phyloP scores from a whole-genome alignment of 2,797 vertebrate species.

The Morelia viridis region DNA sequence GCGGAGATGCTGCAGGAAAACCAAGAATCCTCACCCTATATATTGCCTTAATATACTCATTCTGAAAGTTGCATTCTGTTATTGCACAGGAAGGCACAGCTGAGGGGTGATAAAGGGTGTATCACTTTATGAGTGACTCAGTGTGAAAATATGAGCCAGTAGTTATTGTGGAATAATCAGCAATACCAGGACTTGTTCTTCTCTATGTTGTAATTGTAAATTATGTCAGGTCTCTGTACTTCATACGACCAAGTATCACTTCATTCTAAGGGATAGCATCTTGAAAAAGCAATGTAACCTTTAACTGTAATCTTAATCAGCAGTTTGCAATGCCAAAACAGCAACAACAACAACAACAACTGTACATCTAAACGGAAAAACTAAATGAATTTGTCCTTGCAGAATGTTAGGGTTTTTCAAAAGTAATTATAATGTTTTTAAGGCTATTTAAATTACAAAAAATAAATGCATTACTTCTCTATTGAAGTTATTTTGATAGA shows the following conservation, averaged over 20 bases:
- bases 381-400: neutral
- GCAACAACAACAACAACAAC: neutral
- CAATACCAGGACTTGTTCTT: neutral
- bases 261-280: neutral
- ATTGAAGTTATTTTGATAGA: slow-evolving; percentile 22
- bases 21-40: neutral
- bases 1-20: too few relatives aligned
- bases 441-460: neutral
- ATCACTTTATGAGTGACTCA: neutral
- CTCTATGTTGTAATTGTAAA: neutral
- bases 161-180: neutral
- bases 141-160: neutral
- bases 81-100: neutral
- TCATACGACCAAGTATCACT: neutral
- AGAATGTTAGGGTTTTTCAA: neutral
- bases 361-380: neutral
- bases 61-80: neutral
- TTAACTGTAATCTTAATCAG: neutral
- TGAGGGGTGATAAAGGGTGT: neutral
- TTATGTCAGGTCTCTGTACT: too few relatives aligned
- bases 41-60: neutral
- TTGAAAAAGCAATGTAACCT: neutral
- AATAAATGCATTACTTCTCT: slow-evolving; percentile 48
- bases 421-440: neutral
- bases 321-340: neutral